phyloP scores from a whole-genome alignment of 2,113 vertebrate species.

The Nothocercus julius region DNA sequence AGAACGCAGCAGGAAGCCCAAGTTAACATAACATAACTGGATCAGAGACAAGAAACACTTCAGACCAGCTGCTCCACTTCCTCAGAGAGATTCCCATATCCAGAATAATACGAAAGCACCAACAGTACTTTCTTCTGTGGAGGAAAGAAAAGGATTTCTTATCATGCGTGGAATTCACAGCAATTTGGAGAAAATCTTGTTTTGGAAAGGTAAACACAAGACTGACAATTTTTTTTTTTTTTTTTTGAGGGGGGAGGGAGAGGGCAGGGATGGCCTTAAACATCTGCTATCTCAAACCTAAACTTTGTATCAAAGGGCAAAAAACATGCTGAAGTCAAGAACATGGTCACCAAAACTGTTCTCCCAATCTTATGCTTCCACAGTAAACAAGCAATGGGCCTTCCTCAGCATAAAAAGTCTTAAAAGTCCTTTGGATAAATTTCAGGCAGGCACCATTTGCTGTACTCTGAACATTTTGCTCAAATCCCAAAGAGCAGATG shows the following conservation, averaged over 20 bases:
- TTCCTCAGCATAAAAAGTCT: background rate
- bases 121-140: background rate
- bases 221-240: background rate
- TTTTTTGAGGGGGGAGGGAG: too few relatives aligned
- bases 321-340: background rate
- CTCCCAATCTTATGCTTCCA: background rate
- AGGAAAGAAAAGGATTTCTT: background rate
- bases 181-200: background rate
- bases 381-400: background rate
- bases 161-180: background rate
- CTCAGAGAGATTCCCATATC: background rate
- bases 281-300: background rate
- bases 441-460: background rate
- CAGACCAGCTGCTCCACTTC: slow-evolving; percentile 21
- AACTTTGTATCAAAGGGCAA: background rate
- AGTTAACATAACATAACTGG: slow-evolving; percentile 1
- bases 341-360: background rate
- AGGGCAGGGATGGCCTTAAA: background rate
- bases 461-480: background rate
- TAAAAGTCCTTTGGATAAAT: background rate
- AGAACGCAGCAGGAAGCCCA: slow-evolving; percentile 34
- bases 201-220: background rate
- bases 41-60: slow-evolving; percentile 23
- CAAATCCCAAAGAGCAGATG: background rate
- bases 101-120: background rate